Evolutionary conservation across 2,113 vertebrate species (phyloP).

Genomic region (Anseranas semipalmata): DNA sequence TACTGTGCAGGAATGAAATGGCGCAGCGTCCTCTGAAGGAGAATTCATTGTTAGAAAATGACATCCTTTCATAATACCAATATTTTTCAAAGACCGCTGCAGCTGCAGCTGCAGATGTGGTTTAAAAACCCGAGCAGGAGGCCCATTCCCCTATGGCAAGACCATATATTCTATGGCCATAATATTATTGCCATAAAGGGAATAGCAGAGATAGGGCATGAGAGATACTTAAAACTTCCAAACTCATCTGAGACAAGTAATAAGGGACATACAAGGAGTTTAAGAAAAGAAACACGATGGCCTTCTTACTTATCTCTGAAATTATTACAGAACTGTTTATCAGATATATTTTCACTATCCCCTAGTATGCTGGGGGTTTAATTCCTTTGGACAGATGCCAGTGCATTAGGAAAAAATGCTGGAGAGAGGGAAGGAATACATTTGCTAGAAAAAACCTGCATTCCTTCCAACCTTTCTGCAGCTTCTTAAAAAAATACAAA

Average conservation of each 20-base stretch:
- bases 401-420: neutral
- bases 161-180: slow-evolving; percentile 42
- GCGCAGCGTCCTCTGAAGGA: slow-evolving; percentile 50
- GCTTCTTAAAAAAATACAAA: slow-evolving; percentile 72
- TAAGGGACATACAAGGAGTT: neutral
- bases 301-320: slow-evolving; percentile 23
- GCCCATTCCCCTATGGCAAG: slow-evolving; percentile 36
- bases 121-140: slow-evolving; percentile 44
- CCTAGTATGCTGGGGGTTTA: neutral
- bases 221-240: slow-evolving; percentile 46
- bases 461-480: slow-evolving; percentile 59
- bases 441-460: slow-evolving; percentile 50
- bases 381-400: neutral
- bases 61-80: slow-evolving; percentile 19
- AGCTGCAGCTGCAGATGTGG: slow-evolving; percentile 67
- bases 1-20: neutral
- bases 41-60: slow-evolving; percentile 36
- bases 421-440: slow-evolving; percentile 55
- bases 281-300: neutral
- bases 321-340: slow-evolving; percentile 50
- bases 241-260: neutral
- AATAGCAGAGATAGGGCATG: slow-evolving; percentile 26
- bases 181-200: slow-evolving; percentile 50
- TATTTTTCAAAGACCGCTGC: slow-evolving; percentile 29
- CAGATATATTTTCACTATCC: slow-evolving; percentile 12